These are phyloP conservation scores for Notocelia uddmanniana DNA, from an alignment of 2,888 invertebrate genomes.

Conservation along the genomic window DNA sequence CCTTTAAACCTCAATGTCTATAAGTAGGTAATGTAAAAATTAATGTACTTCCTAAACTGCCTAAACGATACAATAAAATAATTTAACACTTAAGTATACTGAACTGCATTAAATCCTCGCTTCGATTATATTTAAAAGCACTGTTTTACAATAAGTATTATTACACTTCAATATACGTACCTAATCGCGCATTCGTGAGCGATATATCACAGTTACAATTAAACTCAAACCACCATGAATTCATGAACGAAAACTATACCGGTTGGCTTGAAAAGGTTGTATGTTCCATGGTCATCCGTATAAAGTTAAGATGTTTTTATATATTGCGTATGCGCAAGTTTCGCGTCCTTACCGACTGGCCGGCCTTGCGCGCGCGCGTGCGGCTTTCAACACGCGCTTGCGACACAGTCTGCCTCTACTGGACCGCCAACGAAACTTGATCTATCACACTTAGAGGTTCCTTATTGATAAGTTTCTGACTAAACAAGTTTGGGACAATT, in stretches of 20 bases:
- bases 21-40: no score
- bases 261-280: background rate
- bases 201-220: constrained; percentile 23
- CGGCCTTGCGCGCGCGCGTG: constrained; percentile 68
- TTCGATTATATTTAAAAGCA: background rate
- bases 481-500: no score
- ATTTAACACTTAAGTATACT: no score
- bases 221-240: constrained; percentile 9
- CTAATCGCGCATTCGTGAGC: constrained; percentile 22
- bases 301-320: constrained; percentile 20
- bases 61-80: background rate
- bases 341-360: constrained; percentile 70
- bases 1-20: no score
- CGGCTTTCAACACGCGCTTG: constrained; percentile 69
- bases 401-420: constrained; percentile 28
- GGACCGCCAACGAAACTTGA: constrained; percentile 27
- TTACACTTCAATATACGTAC: background rate
- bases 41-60: no score
- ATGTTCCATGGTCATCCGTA: background rate
- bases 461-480: background rate
- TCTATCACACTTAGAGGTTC: constrained; percentile 10
- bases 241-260: constrained; percentile 27
- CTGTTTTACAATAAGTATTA: background rate
- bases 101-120: background rate
- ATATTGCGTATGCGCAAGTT: constrained; percentile 50